Evolutionary conservation across 2,113 vertebrate species (phyloP).

Genomic region (Sorex fumeus): DNA sequence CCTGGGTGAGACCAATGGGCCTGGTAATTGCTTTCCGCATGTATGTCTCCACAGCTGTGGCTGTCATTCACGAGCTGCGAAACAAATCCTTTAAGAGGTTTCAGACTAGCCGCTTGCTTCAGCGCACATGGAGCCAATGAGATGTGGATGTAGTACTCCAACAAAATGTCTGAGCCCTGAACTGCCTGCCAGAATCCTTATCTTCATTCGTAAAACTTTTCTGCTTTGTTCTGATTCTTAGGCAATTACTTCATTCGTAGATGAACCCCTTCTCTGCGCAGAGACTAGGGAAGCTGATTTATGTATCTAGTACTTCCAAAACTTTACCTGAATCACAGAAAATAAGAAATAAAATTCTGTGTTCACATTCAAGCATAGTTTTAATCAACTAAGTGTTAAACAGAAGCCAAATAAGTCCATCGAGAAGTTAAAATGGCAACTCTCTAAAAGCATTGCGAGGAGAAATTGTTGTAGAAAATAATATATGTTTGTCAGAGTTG

Average conservation of each 20-base stretch:
- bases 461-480: background rate
- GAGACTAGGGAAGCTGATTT: slow-evolving; percentile 16
- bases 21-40: slow-evolving; percentile 73
- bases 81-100: slow-evolving; percentile 57
- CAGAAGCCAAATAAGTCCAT: slow-evolving; percentile 7
- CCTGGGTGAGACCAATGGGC: background rate
- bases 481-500: background rate
- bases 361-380: background rate
- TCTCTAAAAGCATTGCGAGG: background rate
- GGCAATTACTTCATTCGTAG: background rate
- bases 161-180: background rate
- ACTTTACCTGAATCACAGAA: slow-evolving; percentile 8
- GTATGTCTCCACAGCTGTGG: slow-evolving; percentile 48
- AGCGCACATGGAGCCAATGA: background rate
- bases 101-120: slow-evolving; percentile 28
- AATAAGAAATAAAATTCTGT: background rate
- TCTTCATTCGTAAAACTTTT: slow-evolving; percentile 43
- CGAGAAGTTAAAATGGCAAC: background rate
- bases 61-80: slow-evolving; percentile 60
- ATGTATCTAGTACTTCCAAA: slow-evolving; percentile 5
- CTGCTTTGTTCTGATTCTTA: background rate
- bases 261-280: background rate
- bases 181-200: background rate
- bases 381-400: slow-evolving; percentile 46
- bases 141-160: background rate